A percentile compares a stretch with the other conserved stretches of the same genome.
Evolutionary conservation across 2,113 vertebrate genomes (phyloP).

Genomic region (Dunckerocampus dactyliophorus): DNA sequence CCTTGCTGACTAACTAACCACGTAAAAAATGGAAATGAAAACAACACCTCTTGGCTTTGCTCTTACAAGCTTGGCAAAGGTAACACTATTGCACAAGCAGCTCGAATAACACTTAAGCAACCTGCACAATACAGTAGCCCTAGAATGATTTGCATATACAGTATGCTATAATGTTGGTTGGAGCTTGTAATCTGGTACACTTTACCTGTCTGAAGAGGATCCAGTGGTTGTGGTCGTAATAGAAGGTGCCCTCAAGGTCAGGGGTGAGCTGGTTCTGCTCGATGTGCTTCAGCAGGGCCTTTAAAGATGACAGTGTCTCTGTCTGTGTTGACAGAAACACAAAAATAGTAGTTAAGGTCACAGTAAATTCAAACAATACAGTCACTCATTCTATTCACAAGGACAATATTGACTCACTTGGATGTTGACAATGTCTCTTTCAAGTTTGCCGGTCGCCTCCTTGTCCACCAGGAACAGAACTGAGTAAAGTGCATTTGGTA

Average conservation of each 20-base stretch:
- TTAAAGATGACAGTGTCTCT: slow-evolving; percentile 77
- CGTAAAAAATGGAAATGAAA: no score
- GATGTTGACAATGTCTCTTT: slow-evolving; percentile 62
- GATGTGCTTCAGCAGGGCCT: slow-evolving; percentile 76
- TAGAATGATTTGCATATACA: background rate
- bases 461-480: slow-evolving; percentile 77
- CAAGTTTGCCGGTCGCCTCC: slow-evolving; percentile 68
- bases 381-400: background rate
- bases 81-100: no score
- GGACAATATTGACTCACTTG: slow-evolving; percentile 63
- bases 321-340: slow-evolving; percentile 55
- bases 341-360: background rate
- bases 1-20: no score
- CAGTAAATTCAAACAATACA: no score
- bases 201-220: slow-evolving; percentile 77
- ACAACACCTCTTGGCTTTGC: no score
- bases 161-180: slow-evolving; percentile 1
- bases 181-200: background rate
- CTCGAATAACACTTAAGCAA: no score
- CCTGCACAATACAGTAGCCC: no score
- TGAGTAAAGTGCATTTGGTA: slow-evolving; percentile 75
- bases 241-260: slow-evolving; percentile 76
- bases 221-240: slow-evolving; percentile 79
- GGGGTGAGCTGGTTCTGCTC: slow-evolving; percentile 77
- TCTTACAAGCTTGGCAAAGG: no score